Percentiles rank a stretch among this genome's conserved stretches.
phyloP scores from a whole-genome alignment of 2,888 invertebrate genomes.

The Brenthis hecate region DNA sequence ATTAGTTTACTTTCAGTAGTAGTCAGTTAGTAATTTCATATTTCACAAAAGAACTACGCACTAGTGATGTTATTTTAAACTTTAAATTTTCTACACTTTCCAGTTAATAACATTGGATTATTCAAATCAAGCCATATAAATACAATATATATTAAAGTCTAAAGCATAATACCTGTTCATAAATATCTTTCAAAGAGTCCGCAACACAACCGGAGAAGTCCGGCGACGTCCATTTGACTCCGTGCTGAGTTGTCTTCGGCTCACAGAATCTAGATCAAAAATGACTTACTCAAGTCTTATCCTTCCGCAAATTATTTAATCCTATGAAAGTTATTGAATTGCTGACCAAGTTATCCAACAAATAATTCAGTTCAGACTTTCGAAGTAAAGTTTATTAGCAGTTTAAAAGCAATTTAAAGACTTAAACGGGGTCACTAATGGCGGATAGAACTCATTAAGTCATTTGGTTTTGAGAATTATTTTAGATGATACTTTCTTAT shows the following conservation, averaged over 20 bases:
- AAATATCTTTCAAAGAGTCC: conserved; percentile 84
- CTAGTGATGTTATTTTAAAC: too few species aligned
- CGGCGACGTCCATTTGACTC: conserved; percentile 88
- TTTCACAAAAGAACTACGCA: too few species aligned
- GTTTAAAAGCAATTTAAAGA: conserved; percentile 25
- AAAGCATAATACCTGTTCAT: conserved; percentile 78
- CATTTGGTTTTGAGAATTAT: not conserved
- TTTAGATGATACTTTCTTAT: not conserved
- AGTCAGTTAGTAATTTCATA: too few species aligned
- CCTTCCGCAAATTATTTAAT: conserved; percentile 2
- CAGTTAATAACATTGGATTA: too few species aligned
- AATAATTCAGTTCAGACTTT: conserved; percentile 21
- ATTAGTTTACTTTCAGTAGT: too few species aligned
- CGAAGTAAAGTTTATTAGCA: conserved; percentile 19
- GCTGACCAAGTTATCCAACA: conserved; percentile 21
- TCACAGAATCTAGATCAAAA: conserved; percentile 65
- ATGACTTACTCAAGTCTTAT: not conserved
- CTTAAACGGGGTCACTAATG: conserved; percentile 20
- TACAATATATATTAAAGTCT: too few species aligned
- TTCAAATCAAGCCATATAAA: too few species aligned
- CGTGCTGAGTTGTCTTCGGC: conserved; percentile 76
- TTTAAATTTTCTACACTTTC: too few species aligned
- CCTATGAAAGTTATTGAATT: conserved; percentile 20
- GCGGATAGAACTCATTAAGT: conserved; percentile 5
- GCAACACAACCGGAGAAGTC: conserved; percentile 89